These are phyloP conservation scores for Origma solitaria DNA, from an alignment of 2,113 vertebrate genomes.

Conservation along the genomic window DNA sequence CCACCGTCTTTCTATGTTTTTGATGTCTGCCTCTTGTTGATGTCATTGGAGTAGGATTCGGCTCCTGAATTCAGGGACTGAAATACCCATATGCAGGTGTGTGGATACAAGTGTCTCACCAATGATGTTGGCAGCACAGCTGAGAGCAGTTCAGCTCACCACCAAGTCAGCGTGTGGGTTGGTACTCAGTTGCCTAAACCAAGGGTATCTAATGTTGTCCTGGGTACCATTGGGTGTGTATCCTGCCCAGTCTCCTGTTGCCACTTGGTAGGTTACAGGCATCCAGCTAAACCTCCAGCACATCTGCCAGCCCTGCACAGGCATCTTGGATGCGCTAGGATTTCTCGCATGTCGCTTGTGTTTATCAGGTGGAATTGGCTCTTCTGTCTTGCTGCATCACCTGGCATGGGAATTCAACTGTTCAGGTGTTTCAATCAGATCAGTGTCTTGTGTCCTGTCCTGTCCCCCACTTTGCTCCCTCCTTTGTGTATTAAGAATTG, in stretches of 20 bases:
- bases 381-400: background rate
- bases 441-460: background rate
- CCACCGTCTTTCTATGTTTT: background rate
- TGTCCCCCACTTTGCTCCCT: background rate
- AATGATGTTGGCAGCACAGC: fast-evolving
- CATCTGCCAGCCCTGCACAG: background rate
- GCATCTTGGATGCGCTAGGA: background rate
- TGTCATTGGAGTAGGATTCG: background rate
- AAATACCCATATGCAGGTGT: fast-evolving
- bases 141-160: background rate
- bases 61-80: background rate
- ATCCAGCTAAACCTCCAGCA: background rate
- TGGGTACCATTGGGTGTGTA: background rate
- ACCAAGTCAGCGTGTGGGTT: background rate
- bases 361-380: background rate
- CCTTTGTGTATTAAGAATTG: background rate
- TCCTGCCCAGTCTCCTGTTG: background rate
- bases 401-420: background rate
- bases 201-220: background rate
- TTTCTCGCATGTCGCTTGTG: background rate
- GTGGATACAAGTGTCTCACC: background rate
- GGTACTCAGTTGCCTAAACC: background rate
- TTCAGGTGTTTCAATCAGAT: background rate
- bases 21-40: background rate
- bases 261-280: background rate